Conservation (phyloP, 2,888 invertebrate genomes). For the Glaucopsyche alexis region DNA sequence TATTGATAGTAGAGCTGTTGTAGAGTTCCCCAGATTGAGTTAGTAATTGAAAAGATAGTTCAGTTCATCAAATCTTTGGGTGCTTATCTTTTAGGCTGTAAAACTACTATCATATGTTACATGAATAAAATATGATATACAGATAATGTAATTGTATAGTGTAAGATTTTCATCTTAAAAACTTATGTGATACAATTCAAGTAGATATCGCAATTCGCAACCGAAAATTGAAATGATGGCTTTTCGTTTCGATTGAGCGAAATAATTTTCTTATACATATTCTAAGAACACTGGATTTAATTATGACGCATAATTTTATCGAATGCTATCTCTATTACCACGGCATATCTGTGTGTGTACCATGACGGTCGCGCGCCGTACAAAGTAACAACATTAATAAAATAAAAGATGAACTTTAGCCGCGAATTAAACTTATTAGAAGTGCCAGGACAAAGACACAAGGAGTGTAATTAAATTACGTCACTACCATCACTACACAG, state of each 20-base stretch:
- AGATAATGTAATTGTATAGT: too few species aligned
- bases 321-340: background rate
- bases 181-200: too few species aligned
- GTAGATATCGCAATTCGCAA: too few species aligned
- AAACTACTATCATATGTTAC: too few species aligned
- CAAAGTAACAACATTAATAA: background rate
- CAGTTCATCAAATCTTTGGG: too few species aligned
- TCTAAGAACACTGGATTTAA: background rate
- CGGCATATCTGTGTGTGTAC: background rate
- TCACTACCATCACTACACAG: background rate
- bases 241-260: background rate
- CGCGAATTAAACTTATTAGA: background rate
- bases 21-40: too few species aligned
- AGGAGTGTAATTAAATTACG: background rate
- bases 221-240: too few species aligned
- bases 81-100: too few species aligned
- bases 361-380: background rate
- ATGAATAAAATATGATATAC: too few species aligned
- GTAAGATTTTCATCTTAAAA: too few species aligned
- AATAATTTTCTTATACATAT: background rate
- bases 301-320: conserved; percentile 12
- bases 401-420: background rate
- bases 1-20: too few species aligned
- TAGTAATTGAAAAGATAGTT: too few species aligned
- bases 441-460: conserved; percentile 16